These are phyloP conservation scores for Plebejus argus DNA, from an alignment of 2,888 invertebrate species.

Conservation along the genomic window DNA sequence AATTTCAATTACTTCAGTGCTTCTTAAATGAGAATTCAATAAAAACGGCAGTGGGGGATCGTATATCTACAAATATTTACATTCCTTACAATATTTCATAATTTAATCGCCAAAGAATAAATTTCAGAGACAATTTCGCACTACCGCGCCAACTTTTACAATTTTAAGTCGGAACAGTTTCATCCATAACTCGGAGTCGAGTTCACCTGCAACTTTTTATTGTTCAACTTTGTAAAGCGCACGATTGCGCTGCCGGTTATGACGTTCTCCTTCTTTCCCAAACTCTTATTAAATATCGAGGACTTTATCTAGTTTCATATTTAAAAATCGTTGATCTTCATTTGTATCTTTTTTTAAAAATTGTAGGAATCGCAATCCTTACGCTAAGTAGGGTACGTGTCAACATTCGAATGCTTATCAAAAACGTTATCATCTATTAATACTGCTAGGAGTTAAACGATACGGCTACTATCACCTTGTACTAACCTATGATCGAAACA, in stretches of 20 bases:
- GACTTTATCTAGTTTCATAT: constrained; percentile 12
- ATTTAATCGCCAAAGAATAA: constrained; percentile 37
- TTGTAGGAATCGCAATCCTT: constrained; percentile 2
- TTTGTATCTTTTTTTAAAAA: constrained; percentile 9
- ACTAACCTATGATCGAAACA: constrained; percentile 75
- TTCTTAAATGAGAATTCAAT: not conserved
- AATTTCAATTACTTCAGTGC: constrained; percentile 2
- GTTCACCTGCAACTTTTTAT: constrained; percentile 45
- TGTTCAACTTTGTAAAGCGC: constrained; percentile 43
- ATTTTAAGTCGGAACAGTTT: constrained; percentile 43
- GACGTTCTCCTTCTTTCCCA: constrained; percentile 37
- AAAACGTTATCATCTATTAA: constrained; percentile 27
- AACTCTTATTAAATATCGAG: constrained; percentile 28
- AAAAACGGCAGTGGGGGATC: constrained; percentile 29
- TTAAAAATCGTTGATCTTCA: constrained; percentile 22
- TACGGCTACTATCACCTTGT: constrained; percentile 75
- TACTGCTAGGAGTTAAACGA: constrained; percentile 35
- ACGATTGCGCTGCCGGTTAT: constrained; percentile 39
- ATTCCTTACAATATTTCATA: constrained; percentile 27
- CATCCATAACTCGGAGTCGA: constrained; percentile 41
- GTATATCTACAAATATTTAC: constrained; percentile 27
- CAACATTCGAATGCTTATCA: constrained; percentile 19
- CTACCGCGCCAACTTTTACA: constrained; percentile 42
- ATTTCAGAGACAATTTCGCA: constrained; percentile 39
- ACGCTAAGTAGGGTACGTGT: constrained; percentile 9